phyloP scores from a whole-genome alignment of 2,888 invertebrate genomes.

The Parnassius glacialis region DNA sequence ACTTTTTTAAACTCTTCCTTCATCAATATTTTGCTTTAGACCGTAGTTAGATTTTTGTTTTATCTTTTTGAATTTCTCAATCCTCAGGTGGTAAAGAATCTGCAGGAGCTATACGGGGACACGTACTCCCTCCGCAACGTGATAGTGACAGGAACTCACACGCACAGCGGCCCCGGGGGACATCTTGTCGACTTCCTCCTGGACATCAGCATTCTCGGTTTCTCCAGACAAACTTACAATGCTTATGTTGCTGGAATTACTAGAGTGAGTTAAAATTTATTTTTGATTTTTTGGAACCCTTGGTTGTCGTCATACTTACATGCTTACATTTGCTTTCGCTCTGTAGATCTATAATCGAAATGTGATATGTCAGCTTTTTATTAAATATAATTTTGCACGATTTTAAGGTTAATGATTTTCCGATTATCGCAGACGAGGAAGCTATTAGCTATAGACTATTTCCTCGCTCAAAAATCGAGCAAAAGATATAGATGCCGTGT shows the following conservation, averaged over 20 bases:
- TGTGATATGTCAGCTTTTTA: too few species aligned
- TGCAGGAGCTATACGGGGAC: conserved; percentile 84
- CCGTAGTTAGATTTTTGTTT: too few species aligned
- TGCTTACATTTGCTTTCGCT: too few species aligned
- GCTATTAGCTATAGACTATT: too few species aligned
- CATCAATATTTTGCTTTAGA: too few species aligned
- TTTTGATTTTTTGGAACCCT: background rate
- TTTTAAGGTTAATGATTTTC: too few species aligned
- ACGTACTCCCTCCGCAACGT: conserved; percentile 90
- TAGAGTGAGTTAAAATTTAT: conserved; percentile 49
- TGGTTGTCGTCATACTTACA: background rate
- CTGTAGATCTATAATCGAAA: too few species aligned
- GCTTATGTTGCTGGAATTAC: conserved; percentile 72
- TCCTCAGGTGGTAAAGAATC: conserved; percentile 85
- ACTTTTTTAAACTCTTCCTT: too few species aligned
- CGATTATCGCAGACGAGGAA: too few species aligned
- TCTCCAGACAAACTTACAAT: conserved; percentile 64
- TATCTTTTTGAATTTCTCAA: background rate
- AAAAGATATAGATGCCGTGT: too few species aligned
- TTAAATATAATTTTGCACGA: too few species aligned
- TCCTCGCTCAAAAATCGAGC: too few species aligned
- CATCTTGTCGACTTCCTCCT: conserved; percentile 92
- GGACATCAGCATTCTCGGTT: conserved; percentile 93
- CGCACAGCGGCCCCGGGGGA: conserved; percentile 93
- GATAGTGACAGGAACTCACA: conserved; percentile 93